These are phyloP conservation scores for Corythoichthys intestinalis DNA, from an alignment of 2,113 vertebrate species.

Conservation along the genomic window DNA sequence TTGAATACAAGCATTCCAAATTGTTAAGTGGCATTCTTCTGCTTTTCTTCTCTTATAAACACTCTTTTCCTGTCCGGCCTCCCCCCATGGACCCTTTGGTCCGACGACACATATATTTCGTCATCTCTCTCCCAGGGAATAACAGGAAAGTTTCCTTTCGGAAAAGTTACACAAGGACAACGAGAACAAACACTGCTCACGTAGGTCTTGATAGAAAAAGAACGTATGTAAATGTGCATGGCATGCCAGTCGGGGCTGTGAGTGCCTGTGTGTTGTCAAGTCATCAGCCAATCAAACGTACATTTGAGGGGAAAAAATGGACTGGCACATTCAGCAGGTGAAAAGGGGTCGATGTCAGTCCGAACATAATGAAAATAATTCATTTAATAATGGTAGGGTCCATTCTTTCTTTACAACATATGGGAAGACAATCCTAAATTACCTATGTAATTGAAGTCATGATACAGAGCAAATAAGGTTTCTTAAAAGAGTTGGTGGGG, in stretches of 20 bases:
- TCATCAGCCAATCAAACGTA: too few relatives aligned
- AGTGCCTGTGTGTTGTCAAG: too few relatives aligned
- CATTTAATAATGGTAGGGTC: too few relatives aligned
- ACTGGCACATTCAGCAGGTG: too few relatives aligned
- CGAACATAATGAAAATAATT: too few relatives aligned
- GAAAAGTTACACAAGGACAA: background rate
- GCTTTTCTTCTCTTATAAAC: slow-evolving; percentile 62
- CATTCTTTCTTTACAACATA: too few relatives aligned
- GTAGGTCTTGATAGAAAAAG: background rate
- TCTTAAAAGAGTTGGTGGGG: too few relatives aligned
- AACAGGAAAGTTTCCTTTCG: background rate
- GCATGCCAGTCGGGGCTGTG: background rate
- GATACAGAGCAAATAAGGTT: too few relatives aligned
- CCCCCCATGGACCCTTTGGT: background rate
- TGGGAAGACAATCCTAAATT: too few relatives aligned
- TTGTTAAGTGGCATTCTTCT: slow-evolving; percentile 66
- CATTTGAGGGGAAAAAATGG: too few relatives aligned
- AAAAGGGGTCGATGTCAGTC: too few relatives aligned
- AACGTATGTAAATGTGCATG: background rate
- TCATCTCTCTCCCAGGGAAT: slow-evolving; percentile 1
- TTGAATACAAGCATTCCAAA: slow-evolving; percentile 74
- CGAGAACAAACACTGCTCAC: background rate
- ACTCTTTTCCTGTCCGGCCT: slow-evolving; percentile 13
- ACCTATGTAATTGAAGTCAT: too few relatives aligned
- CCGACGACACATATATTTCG: background rate